Percentiles rank a stretch among this genome's conserved stretches.
Conservation (phyloP, 92 coral and sea anemone species). For the Micromussa lordhowensis region DNA sequence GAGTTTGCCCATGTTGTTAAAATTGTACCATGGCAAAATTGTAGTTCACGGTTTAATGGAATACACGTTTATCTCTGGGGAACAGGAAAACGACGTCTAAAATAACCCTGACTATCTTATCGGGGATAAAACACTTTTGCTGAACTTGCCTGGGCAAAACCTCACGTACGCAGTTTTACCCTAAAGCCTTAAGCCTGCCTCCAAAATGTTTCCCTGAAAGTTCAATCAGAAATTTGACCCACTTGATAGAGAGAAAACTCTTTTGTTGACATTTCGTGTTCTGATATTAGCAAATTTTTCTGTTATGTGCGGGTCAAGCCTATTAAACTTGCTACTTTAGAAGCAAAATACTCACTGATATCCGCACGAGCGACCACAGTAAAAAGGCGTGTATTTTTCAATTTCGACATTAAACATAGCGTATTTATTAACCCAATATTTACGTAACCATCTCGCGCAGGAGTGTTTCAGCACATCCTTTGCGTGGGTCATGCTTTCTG, state of each 20-base stretch:
- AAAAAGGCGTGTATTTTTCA: background rate
- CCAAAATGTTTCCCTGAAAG: background rate
- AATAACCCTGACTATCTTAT: background rate
- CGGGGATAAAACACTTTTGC: background rate
- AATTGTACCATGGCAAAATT: background rate
- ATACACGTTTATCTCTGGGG: slow-evolving; percentile 11
- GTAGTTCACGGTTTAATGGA: background rate
- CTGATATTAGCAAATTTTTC: background rate
- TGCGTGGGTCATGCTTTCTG: slow-evolving; percentile 4
- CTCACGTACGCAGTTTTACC: background rate
- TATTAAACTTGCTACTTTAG: background rate
- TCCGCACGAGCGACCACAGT: background rate
- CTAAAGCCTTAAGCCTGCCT: too few relatives aligned
- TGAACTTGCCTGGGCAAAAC: background rate
- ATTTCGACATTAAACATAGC: slow-evolving; percentile 7
- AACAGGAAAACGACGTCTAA: slow-evolving; percentile 10
- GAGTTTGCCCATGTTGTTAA: background rate
- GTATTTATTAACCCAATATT: slow-evolving; percentile 25
- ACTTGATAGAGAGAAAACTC: background rate
- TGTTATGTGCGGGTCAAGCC: background rate
- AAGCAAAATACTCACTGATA: background rate
- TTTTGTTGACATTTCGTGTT: background rate
- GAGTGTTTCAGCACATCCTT: background rate
- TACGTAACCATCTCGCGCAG: slow-evolving; percentile 3
- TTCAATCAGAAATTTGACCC: background rate